Conservation (phyloP, 2,888 invertebrate species). For the Drosophila paramelanica region DNA sequence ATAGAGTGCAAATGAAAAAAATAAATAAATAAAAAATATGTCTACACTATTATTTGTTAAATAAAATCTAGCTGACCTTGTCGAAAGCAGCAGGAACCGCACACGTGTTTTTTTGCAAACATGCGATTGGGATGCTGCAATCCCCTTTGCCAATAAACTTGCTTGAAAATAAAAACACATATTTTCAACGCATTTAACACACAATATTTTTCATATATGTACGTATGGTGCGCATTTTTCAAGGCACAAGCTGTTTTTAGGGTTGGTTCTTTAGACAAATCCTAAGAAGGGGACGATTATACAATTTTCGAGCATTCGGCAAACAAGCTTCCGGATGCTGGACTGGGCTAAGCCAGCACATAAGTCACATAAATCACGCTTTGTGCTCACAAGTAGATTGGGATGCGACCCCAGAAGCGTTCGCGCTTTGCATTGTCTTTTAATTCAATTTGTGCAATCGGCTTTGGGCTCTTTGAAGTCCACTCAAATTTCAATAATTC, state of each 20-base stretch:
- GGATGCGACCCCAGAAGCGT: conserved; percentile 22
- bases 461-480: conserved; percentile 72
- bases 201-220: conserved; percentile 43
- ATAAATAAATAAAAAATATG: too few species aligned
- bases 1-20: neutral
- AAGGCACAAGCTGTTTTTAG: conserved; percentile 27
- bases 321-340: conserved; percentile 60
- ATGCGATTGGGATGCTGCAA: neutral
- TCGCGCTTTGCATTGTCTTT: conserved; percentile 68
- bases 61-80: neutral
- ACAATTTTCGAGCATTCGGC: conserved; percentile 71
- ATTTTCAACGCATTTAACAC: conserved; percentile 47
- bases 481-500: conserved; percentile 81
- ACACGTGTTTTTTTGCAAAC: too few species aligned
- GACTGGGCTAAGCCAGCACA: conserved; percentile 45
- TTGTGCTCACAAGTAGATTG: conserved; percentile 48
- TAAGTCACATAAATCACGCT: conserved; percentile 81
- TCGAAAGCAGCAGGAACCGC: too few species aligned
- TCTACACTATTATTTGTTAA: neutral
- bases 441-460: conserved; percentile 75
- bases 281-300: conserved; percentile 56
- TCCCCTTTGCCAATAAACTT: conserved; percentile 39
- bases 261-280: conserved; percentile 41
- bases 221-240: conserved; percentile 46
- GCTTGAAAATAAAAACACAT: conserved; percentile 16